Evolutionary conservation across 2,888 invertebrate species (phyloP).

Genomic region (Salpingus planirostris): DNA sequence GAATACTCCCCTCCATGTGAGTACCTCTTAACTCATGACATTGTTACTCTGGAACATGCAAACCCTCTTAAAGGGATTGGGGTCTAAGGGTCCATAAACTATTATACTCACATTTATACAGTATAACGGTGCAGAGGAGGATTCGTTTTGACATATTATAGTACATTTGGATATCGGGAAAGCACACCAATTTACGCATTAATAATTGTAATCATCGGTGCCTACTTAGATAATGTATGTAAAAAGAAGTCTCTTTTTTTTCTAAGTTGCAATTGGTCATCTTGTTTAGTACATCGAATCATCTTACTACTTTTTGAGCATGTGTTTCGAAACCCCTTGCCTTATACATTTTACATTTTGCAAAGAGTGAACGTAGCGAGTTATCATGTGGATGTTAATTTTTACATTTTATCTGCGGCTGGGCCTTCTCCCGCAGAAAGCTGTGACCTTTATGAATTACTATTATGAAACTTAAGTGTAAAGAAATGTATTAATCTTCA

Average conservation of each 20-base stretch:
- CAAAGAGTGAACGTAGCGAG: not conserved
- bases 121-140: slow-evolving; percentile 9
- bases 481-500: not conserved
- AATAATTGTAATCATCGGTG: slow-evolving; percentile 14
- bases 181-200: slow-evolving; percentile 13
- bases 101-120: slow-evolving; percentile 7
- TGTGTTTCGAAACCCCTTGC: not conserved
- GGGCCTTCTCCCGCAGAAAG: not conserved
- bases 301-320: not conserved
- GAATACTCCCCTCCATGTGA: no score
- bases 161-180: no score
- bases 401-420: not conserved
- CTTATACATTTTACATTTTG: no score
- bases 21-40: no score
- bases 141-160: slow-evolving; percentile 9
- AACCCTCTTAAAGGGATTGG: no score
- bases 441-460: not conserved
- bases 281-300: not conserved
- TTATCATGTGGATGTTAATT: not conserved
- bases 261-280: not conserved
- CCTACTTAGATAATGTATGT: slow-evolving; percentile 9
- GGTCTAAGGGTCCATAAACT: not conserved
- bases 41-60: no score
- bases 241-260: no score
- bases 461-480: not conserved